These are phyloP conservation scores for human DNA, from an alignment of 2,113 vertebrate species.

Conservation along the genomic window GRCh38 chr6:83468501-83469000, in stretches of 20 bases:
- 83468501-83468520: background rate
- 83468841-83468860: background rate
- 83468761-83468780: background rate
- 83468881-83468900: background rate
- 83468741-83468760: background rate
- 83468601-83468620: background rate
- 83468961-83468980: conserved; percentile 13
- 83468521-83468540: conserved; percentile 35
- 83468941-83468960: background rate
- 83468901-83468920: background rate
- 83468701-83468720: background rate
- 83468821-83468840: background rate
- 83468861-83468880: background rate
- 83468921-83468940: background rate
- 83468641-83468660: background rate
- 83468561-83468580: background rate
- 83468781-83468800: background rate
- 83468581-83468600: background rate
- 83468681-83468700: background rate
- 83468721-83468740: background rate
- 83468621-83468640: background rate
- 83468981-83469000: conserved; percentile 2
- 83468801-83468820: background rate
- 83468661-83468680: background rate
- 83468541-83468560: background rate